Conservation (phyloP, 2,113 vertebrate species). For the Heteronetta atricapilla region DNA sequence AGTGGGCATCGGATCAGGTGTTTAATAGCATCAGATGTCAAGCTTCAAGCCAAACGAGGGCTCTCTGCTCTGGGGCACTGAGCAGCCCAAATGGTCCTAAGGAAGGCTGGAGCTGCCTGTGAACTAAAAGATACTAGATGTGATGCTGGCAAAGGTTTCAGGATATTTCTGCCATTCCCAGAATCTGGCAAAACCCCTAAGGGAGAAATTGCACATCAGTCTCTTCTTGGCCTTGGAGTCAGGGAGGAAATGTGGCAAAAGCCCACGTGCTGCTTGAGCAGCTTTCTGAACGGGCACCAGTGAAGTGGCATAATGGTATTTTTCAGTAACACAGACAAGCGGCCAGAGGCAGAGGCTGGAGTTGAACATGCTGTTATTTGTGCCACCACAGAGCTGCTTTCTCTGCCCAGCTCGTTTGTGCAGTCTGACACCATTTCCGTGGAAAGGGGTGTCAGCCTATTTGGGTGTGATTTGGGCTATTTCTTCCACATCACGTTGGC, state of each 20-base stretch:
- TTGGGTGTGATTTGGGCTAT: not conserved
- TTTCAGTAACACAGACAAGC: not conserved
- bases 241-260: not conserved
- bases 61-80: not conserved
- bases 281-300: not conserved
- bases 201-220: not conserved
- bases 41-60: not conserved
- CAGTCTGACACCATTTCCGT: not conserved
- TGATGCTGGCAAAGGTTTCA: not conserved
- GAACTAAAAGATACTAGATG: accelerated
- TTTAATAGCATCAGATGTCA: not conserved
- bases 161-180: not conserved
- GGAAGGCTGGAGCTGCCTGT: not conserved
- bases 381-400: not conserved
- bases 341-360: not conserved
- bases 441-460: not conserved
- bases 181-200: not conserved
- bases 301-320: not conserved
- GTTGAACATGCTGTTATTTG: not conserved
- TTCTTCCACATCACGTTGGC: not conserved
- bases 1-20: not conserved
- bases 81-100: not conserved
- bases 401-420: not conserved
- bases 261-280: not conserved
- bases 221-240: no score